Conservation (phyloP, 2,888 invertebrate species). For the Platycnemis pennipes region DNA sequence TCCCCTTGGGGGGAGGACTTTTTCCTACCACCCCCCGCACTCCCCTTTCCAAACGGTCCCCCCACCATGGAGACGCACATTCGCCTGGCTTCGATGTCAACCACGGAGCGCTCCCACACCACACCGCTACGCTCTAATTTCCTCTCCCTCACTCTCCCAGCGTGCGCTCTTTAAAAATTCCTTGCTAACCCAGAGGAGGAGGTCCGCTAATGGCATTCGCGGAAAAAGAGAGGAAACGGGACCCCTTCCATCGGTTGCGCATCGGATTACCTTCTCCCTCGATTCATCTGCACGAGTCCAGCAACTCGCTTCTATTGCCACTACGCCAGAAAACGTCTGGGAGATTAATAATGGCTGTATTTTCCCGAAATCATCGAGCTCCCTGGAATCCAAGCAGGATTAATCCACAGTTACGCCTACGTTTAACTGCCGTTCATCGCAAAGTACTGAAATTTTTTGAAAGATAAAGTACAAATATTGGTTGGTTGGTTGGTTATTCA, state of each 20-base stretch:
- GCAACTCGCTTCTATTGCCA: not conserved
- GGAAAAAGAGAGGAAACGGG: not conserved
- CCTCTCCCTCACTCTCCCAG: not conserved
- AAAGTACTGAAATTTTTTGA: too few species aligned
- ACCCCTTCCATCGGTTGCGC: not conserved
- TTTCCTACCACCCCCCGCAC: not conserved
- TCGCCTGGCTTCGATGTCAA: not conserved
- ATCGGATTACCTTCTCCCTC: not conserved
- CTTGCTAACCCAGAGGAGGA: not conserved
- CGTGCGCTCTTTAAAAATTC: not conserved
- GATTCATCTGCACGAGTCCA: not conserved
- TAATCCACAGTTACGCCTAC: too few species aligned
- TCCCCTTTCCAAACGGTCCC: not conserved
- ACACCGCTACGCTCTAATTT: too few species aligned
- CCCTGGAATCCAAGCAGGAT: too few species aligned
- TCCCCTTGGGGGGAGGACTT: not conserved
- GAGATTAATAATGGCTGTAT: too few species aligned
- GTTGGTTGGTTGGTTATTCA: too few species aligned
- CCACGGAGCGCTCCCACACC: too few species aligned
- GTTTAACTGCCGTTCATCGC: too few species aligned
- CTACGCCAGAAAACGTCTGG: not conserved
- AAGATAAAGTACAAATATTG: too few species aligned
- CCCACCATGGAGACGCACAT: not conserved
- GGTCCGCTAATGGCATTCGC: not conserved
- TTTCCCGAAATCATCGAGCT: too few species aligned